Evolutionary conservation across 1,140 invertebrate genomes (phyloP).

Genomic region (Panagrolaimus sp.): DNA sequence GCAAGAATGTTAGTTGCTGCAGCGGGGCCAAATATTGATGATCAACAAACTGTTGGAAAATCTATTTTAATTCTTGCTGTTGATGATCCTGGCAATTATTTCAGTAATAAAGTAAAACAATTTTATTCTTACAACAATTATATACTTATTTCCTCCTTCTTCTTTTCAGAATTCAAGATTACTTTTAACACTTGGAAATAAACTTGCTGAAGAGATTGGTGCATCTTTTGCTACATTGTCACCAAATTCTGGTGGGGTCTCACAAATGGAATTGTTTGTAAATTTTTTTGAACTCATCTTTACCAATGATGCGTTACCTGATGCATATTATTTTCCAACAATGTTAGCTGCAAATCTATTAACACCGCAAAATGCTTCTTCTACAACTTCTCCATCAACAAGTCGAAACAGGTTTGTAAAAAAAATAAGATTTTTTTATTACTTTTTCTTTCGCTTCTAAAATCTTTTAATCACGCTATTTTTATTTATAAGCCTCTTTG

Average conservation of each 20-base stretch:
- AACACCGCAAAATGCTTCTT: neutral
- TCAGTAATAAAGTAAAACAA: conserved; percentile 23
- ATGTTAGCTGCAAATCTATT: conserved; percentile 5
- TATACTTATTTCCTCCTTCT: neutral
- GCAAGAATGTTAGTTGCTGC: conserved; percentile 25
- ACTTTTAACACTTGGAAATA: conserved; percentile 25
- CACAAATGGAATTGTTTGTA: conserved; percentile 20
- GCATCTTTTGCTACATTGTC: conserved; percentile 26
- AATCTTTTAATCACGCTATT: too few species aligned
- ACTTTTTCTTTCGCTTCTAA: neutral
- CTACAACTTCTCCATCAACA: neutral
- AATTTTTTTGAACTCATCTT: conserved; percentile 24
- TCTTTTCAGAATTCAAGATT: conserved; percentile 25
- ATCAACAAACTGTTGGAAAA: conserved; percentile 23
- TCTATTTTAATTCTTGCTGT: conserved; percentile 29
- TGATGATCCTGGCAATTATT: conserved; percentile 27
- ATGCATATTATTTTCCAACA: conserved; percentile 15
- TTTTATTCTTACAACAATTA: neutral
- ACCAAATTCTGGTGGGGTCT: conserved; percentile 13
- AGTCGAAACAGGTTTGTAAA: neutral
- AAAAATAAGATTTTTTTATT: neutral
- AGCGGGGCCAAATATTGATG: conserved; percentile 4
- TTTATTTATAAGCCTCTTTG: too few species aligned
- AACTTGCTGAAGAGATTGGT: conserved; percentile 28
- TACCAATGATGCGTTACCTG: conserved; percentile 19